These are phyloP conservation scores for Tinea semifulvella DNA, from an alignment of 2,888 invertebrate genomes.

Conservation along the genomic window DNA sequence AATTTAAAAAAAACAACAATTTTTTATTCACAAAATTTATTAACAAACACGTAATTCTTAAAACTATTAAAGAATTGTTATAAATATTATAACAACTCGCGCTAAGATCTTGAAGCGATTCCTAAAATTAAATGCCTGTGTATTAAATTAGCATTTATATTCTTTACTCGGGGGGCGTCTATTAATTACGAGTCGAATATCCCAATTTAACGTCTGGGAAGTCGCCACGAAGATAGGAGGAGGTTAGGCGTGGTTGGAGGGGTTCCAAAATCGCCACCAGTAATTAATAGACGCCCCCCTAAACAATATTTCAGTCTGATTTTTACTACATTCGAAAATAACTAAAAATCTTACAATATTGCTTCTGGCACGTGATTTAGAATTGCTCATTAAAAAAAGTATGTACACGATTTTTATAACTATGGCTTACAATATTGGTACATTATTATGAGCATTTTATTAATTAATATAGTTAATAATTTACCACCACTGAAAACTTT, in stretches of 20 bases:
- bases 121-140: constrained; percentile 8
- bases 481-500: constrained; percentile 2
- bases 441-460: neutral
- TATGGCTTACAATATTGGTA: constrained; percentile 2
- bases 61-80: constrained; percentile 28
- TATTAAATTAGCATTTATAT: neutral
- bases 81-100: constrained; percentile 54
- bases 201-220: no score
- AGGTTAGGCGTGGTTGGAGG: no score
- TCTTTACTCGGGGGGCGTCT: no score
- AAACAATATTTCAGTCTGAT: constrained; percentile 6
- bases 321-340: neutral
- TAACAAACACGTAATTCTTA: constrained; percentile 22
- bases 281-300: no score
- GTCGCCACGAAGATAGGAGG: no score
- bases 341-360: neutral
- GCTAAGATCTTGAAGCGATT: neutral
- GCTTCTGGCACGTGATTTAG: constrained; percentile 5
- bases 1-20: no score
- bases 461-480: neutral
- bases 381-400: neutral
- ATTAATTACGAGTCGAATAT: no score
- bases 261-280: no score
- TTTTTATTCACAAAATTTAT: constrained; percentile 23
- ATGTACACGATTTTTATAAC: neutral